Conservation (phyloP, 2,113 vertebrate genomes). For the Falcunculus frontatus region DNA sequence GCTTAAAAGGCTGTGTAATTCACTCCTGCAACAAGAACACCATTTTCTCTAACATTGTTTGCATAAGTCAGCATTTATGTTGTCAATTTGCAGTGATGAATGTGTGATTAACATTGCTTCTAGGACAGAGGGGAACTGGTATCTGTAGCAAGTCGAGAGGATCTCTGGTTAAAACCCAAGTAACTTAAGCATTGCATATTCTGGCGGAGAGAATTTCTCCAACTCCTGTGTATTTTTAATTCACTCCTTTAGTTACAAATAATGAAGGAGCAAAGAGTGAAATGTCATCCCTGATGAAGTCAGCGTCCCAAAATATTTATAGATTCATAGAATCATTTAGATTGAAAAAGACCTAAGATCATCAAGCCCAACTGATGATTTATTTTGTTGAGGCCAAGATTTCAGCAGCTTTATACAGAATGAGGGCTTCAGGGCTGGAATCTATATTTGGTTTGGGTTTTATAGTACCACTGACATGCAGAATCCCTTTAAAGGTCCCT, state of each 20-base stretch:
- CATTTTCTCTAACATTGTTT: conserved; percentile 41
- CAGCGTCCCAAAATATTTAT: background rate
- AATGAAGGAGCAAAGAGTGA: background rate
- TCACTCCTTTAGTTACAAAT: background rate
- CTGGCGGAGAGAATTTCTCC: background rate
- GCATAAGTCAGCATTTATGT: conserved; percentile 53
- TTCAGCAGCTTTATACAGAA: background rate
- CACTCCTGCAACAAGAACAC: conserved; percentile 43
- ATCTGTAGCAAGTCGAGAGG: background rate
- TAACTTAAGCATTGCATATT: background rate
- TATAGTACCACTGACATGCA: background rate
- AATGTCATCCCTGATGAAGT: background rate
- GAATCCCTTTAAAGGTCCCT: background rate
- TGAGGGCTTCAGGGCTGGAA: background rate
- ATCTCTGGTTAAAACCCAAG: background rate
- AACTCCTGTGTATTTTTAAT: background rate
- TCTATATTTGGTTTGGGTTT: background rate
- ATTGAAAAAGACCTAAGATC: background rate
- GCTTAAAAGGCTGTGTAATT: conserved; percentile 45
- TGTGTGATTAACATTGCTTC: conserved; percentile 30
- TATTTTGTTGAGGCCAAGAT: background rate
- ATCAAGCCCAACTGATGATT: background rate
- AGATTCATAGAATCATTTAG: background rate
- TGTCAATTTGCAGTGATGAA: conserved; percentile 48
- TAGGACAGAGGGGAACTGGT: background rate